These are phyloP conservation scores for Bovichtus variegatus DNA, from an alignment of 2,797 vertebrate genomes.

Conservation along the genomic window DNA sequence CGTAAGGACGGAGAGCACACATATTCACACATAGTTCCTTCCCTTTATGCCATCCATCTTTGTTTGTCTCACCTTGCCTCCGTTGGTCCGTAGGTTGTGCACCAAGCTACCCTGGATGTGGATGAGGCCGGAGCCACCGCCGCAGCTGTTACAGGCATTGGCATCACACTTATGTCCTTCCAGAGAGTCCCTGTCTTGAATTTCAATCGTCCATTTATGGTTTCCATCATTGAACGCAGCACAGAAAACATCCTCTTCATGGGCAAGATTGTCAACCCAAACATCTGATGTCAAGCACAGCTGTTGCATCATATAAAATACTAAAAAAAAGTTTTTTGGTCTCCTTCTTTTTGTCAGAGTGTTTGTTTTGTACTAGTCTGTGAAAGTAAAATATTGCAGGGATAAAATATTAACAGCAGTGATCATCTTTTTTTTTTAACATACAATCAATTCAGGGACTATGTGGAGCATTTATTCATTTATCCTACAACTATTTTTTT, in stretches of 20 bases:
- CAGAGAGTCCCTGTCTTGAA: constrained; percentile 67
- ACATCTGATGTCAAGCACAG: constrained; percentile 48
- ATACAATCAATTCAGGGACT: neutral
- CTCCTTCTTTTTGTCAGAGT: neutral
- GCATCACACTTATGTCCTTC: constrained; percentile 74
- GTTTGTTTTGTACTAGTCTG: neutral
- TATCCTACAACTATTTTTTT: neutral
- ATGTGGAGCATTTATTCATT: neutral
- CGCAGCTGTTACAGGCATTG: constrained; percentile 78
- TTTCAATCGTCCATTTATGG: constrained; percentile 89
- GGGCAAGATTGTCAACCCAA: constrained; percentile 81
- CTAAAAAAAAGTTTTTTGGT: constrained; percentile 11
- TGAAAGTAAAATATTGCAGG: neutral
- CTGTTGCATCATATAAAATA: constrained; percentile 33
- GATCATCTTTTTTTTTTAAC: too few species aligned
- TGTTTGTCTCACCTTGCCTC: constrained; percentile 11
- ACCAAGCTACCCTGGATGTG: constrained; percentile 89
- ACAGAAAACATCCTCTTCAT: constrained; percentile 79
- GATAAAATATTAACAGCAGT: neutral
- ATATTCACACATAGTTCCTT: neutral
- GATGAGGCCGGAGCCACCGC: constrained; percentile 90
- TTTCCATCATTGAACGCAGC: constrained; percentile 85
- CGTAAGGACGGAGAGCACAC: constrained; percentile 54
- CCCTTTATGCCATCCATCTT: neutral
- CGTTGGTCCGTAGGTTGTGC: constrained; percentile 83